Conservation (phyloP, 2,888 invertebrate species). For the Cryptus viduatorius region DNA sequence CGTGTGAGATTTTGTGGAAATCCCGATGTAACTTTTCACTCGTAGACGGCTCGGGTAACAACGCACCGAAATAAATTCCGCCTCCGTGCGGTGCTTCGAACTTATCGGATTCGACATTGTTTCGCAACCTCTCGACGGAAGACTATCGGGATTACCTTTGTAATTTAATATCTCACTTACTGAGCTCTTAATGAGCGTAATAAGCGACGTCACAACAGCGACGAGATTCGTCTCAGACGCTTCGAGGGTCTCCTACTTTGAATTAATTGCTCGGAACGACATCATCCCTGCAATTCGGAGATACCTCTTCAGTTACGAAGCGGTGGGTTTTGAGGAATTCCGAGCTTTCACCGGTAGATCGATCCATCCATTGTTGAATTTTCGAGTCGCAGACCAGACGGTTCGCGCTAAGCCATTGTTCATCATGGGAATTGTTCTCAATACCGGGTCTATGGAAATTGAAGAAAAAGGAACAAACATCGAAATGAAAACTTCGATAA, state of each 20-base stretch:
- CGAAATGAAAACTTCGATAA: no score
- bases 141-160: constrained; percentile 75
- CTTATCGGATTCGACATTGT: constrained; percentile 5
- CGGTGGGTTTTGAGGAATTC: neutral
- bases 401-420: neutral
- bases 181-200: constrained; percentile 76
- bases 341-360: neutral
- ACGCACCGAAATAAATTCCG: neutral
- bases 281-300: constrained; percentile 32
- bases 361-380: neutral
- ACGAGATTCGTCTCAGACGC: constrained; percentile 41
- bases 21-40: neutral
- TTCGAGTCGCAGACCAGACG: neutral
- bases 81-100: neutral
- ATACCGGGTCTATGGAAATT: neutral
- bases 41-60: neutral
- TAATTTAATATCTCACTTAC: constrained; percentile 79
- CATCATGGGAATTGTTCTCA: neutral
- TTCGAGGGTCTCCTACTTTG: constrained; percentile 50
- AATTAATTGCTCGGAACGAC: constrained; percentile 60
- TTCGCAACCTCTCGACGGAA: constrained; percentile 21
- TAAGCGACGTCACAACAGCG: constrained; percentile 73
- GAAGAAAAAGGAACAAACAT: neutral
- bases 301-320: neutral
- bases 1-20: neutral